Evolutionary conservation across 2,888 invertebrate genomes (phyloP).

Genomic region (Zaprionus obscuricornis): DNA sequence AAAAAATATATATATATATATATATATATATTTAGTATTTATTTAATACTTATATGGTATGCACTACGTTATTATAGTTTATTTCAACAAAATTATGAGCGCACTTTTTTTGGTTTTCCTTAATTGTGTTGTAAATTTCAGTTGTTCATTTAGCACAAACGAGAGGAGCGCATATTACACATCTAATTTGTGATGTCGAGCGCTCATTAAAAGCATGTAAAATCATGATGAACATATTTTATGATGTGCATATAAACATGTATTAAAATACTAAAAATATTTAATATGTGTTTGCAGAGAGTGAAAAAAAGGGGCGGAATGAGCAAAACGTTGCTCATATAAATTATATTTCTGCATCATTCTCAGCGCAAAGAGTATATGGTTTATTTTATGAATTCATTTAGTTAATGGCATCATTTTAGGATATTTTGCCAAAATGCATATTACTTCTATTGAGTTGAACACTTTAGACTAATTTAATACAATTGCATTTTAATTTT

Average conservation of each 20-base stretch:
- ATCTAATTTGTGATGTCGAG: constrained; percentile 29
- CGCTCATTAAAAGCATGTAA: constrained; percentile 64
- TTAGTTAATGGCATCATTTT: background rate
- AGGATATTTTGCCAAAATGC: background rate
- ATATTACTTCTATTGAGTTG: too few relatives aligned
- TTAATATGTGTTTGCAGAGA: background rate
- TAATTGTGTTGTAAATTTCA: constrained; percentile 56
- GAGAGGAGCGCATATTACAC: too few relatives aligned
- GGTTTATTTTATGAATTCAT: background rate
- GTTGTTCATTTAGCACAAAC: constrained; percentile 45
- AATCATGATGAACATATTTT: constrained; percentile 43
- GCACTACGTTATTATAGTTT: constrained; percentile 29
- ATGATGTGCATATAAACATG: constrained; percentile 33
- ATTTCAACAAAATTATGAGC: constrained; percentile 33
- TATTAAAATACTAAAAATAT: constrained; percentile 26
- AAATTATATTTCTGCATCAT: constrained; percentile 3
- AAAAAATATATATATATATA: too few relatives aligned
- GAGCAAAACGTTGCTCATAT: background rate
- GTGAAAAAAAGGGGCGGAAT: background rate
- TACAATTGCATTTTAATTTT: background rate
- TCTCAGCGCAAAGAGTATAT: background rate
- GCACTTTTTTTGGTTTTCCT: constrained; percentile 17
- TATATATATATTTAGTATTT: too few relatives aligned
- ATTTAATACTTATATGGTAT: too few relatives aligned
- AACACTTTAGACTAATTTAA: background rate